Evolutionary conservation across 2,797 vertebrate genomes (phyloP), one percentile per base, ranked within the genome.

Genomic region (Molothrus aeneus): DNA sequence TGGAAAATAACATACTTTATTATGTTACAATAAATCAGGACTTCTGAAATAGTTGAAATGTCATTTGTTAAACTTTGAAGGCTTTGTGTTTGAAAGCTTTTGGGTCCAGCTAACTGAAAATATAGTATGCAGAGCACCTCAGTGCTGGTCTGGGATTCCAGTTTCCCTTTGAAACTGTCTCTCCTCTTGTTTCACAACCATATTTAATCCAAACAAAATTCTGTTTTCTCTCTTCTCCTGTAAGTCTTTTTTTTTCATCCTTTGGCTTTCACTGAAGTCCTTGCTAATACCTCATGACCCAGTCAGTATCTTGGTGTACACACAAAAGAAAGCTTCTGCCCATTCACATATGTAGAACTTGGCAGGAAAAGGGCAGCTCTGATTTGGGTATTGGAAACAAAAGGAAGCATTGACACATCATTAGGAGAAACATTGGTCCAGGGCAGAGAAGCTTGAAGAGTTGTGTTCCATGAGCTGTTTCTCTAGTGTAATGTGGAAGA

Each of bases 81-180:
- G 19, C n/a, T 80, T 80, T 88, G 42, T 16, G 13, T 83, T 78
- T 64, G 32, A 93, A 74, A 93, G 34, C 17, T 78, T 82, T 60
- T 74, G 22, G 12, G 28, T 79, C 31, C 34, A 59, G 29, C 28
- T 63, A 56, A 53, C 26, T 48, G 68, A 59, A 91, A 95, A 66
- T 29, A 15, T 1, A 29, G 15, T 50, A 15, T 59, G 54, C 38
- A 75, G 71, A 79, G 34, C 60, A 47, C 20, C n/a, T 84, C 66
- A 38, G 31, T 71, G 60, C 63, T 84, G 8, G 9, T 78, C 61
- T 71, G 29, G 0, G 17, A 64, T 88, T 75, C 40, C 20, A 0
- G 19, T 69, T 86, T 80, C 29, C 20, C 24, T 50, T 43, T 92
- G 64, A 61, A 51, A 32, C 66, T 45, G 2, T 47, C n/a, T 86